Evolutionary conservation across 2,113 vertebrate species (phyloP).

Genomic region (Hypomesus transpacificus): DNA sequence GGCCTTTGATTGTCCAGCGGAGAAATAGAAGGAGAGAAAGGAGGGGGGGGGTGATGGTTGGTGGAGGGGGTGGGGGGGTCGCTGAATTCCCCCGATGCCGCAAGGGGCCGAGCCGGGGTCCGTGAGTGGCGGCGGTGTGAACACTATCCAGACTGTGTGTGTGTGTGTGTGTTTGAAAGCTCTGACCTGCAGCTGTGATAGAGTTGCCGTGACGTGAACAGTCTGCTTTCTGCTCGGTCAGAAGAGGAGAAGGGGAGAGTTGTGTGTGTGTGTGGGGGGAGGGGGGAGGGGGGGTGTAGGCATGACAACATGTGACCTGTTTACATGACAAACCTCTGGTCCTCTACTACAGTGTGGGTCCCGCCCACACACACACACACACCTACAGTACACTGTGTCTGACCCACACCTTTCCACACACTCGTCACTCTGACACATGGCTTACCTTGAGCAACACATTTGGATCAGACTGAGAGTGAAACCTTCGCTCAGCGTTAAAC

Average conservation of each 20-base stretch:
- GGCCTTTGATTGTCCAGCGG: conserved; percentile 67
- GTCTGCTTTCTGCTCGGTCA: conserved; percentile 71
- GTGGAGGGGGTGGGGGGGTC: conserved; percentile 9
- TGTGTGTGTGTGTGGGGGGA: too few relatives aligned
- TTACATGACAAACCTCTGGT: too few relatives aligned
- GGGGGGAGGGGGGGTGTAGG: too few relatives aligned
- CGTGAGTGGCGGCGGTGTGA: conserved; percentile 48
- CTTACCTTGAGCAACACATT: not conserved
- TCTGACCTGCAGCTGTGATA: conserved; percentile 62
- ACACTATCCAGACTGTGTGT: conserved; percentile 60
- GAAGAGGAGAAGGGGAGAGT: conserved; percentile 61
- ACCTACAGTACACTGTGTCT: not conserved
- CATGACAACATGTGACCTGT: too few relatives aligned
- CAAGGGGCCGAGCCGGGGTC: conserved; percentile 15
- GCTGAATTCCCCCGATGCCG: conserved; percentile 34
- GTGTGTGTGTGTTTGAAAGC: conserved; percentile 62
- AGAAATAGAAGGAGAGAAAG: conserved; percentile 50
- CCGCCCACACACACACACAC: not conserved
- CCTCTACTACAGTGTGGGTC: too few relatives aligned
- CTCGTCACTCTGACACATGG: conserved; percentile 37
- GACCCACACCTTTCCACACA: conserved; percentile 22
- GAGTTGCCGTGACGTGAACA: conserved; percentile 71
- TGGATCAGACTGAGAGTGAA: too few relatives aligned
- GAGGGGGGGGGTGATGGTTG: conserved; percentile 22
- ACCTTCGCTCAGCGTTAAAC: not conserved